phyloP scores from a whole-genome alignment of 2,888 invertebrate genomes.

The Blastobasis lacticolella region DNA sequence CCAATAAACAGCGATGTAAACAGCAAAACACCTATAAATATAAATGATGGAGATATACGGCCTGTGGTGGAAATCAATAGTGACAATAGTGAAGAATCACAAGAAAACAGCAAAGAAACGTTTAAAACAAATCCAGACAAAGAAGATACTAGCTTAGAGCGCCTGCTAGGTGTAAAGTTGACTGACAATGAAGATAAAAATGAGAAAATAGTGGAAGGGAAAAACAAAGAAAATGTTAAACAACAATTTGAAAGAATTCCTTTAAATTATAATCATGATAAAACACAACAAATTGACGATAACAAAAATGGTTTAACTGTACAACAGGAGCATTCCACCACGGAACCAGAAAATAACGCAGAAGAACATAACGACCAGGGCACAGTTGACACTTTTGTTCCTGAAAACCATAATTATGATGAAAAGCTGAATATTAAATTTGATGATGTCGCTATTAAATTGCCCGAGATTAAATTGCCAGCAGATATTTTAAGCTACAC shows the following conservation, averaged over 20 bases:
- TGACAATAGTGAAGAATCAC: conserved; percentile 27
- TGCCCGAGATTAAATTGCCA: conserved; percentile 65
- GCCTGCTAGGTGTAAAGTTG: conserved; percentile 25
- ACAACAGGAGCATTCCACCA: conserved; percentile 11
- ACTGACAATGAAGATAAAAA: conserved; percentile 20
- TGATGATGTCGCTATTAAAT: conserved; percentile 50
- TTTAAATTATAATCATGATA: conserved; percentile 51
- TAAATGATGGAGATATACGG: conserved; percentile 54
- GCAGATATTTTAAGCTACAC: conserved; percentile 56
- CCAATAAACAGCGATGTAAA: conserved; percentile 21
- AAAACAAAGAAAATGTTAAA: conserved; percentile 39
- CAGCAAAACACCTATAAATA: conserved; percentile 23
- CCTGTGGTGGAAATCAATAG: conserved; percentile 57
- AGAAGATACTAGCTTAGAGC: conserved; percentile 34
- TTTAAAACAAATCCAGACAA: conserved; percentile 17
- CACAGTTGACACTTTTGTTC: conserved; percentile 34
- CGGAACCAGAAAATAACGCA: conserved; percentile 9
- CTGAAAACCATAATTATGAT: conserved; percentile 40
- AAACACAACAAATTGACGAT: conserved; percentile 23
- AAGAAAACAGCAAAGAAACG: conserved; percentile 23
- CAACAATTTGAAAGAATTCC: conserved; percentile 66
- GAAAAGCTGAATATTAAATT: conserved; percentile 58
- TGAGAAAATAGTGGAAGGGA: conserved; percentile 22
- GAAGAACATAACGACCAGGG: conserved; percentile 27
- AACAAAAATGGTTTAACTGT: conserved; percentile 13